Evolutionary conservation across 2,888 invertebrate species (phyloP).

Genomic region (Caenorhabditis afra): DNA sequence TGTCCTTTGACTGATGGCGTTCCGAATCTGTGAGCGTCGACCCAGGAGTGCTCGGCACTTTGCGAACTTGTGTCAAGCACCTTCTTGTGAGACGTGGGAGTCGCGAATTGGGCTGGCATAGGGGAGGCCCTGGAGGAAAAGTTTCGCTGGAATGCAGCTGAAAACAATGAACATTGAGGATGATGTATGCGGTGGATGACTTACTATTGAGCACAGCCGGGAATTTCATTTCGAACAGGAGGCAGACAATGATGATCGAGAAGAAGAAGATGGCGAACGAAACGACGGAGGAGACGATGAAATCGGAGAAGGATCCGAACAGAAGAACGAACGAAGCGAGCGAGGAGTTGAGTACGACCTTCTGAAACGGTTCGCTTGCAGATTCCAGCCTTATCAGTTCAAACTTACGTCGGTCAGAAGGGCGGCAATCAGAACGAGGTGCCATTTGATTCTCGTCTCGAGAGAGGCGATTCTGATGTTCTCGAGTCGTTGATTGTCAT

Average conservation of each 20-base stretch:
- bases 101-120: not conserved
- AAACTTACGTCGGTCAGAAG: constrained; percentile 41
- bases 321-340: constrained; percentile 34
- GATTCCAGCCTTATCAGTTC: not conserved
- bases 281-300: not conserved
- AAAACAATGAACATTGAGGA: not conserved
- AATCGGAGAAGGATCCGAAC: constrained; percentile 16
- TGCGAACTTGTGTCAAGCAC: constrained; percentile 24
- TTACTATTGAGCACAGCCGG: constrained; percentile 25
- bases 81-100: constrained; percentile 15
- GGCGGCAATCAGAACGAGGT: constrained; percentile 9
- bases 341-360: constrained; percentile 28
- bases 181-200: not conserved
- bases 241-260: constrained; percentile 14
- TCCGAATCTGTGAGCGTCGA: constrained; percentile 56
- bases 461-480: not conserved
- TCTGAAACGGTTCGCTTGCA: constrained; percentile 9
- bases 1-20: constrained; percentile 31
- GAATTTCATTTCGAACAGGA: constrained; percentile 43
- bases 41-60: constrained; percentile 47
- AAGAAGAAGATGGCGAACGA: constrained; percentile 10
- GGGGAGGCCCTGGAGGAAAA: not conserved
- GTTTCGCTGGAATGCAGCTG: constrained; percentile 16
- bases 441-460: constrained; percentile 39
- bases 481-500: constrained; percentile 43